Conservation (phyloP, 2,888 invertebrate genomes). For the Cataglyphis cursor region DNA sequence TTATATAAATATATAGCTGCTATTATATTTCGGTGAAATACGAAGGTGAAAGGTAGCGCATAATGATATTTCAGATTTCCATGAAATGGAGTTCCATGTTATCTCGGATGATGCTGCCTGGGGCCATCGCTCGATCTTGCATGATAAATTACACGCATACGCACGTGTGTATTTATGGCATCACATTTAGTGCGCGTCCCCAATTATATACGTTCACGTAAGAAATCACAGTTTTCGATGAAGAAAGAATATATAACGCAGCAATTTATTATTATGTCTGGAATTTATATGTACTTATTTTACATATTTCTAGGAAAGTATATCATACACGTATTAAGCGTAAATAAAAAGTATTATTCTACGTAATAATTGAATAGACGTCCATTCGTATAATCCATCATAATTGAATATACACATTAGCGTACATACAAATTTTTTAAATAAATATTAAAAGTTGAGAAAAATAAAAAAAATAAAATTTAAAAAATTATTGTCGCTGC, state of each 20-base stretch:
- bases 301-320: neutral
- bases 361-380: neutral
- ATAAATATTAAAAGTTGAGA: neutral
- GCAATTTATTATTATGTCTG: conserved; percentile 6
- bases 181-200: conserved; percentile 68
- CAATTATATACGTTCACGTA: conserved; percentile 47
- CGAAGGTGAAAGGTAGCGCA: conserved; percentile 50
- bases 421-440: neutral
- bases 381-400: neutral
- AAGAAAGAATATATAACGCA: neutral
- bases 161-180: conserved; percentile 70
- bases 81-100: conserved; percentile 76
- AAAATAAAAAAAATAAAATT: neutral
- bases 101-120: conserved; percentile 72
- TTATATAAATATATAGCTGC: neutral
- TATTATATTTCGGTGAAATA: conserved; percentile 53
- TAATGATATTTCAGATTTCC: conserved; percentile 75
- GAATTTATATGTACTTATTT: neutral
- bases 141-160: conserved; percentile 78
- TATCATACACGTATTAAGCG: neutral
- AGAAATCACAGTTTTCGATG: conserved; percentile 26
- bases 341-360: neutral
- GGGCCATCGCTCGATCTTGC: conserved; percentile 73
- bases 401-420: neutral
- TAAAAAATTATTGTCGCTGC: neutral